Conservation (phyloP, 2,113 vertebrate genomes). For the Carassius auratus region DNA sequence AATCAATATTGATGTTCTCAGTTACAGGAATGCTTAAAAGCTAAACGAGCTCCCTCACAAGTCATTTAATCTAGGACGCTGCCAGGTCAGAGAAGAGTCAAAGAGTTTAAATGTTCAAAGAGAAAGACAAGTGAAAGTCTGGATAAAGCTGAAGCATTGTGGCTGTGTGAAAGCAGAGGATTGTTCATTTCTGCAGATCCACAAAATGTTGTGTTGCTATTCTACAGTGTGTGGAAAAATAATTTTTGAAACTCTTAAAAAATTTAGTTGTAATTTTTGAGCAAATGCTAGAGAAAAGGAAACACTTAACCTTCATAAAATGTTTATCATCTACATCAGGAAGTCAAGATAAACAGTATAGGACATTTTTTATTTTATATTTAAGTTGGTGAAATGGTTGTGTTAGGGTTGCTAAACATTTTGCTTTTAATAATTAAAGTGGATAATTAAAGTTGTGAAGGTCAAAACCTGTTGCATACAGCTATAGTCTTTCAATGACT, state of each 20-base stretch:
- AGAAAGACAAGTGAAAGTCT: background rate
- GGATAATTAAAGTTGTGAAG: background rate
- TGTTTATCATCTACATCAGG: background rate
- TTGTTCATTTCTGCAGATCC: background rate
- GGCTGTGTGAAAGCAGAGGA: background rate
- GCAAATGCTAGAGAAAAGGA: background rate
- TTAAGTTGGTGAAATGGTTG: background rate
- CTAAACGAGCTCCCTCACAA: constrained; percentile 43
- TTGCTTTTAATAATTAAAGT: background rate
- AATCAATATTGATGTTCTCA: constrained; percentile 67
- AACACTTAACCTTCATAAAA: background rate
- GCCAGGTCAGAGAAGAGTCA: constrained; percentile 29
- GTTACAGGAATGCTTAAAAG: constrained; percentile 49
- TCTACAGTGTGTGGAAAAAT: background rate
- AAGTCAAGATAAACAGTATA: background rate
- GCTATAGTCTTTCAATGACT: background rate
- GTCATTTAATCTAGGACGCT: constrained; percentile 42
- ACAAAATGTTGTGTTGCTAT: too few relatives aligned
- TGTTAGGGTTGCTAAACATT: background rate
- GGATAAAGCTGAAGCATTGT: too few relatives aligned
- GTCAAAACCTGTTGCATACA: background rate
- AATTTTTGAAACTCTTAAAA: too few relatives aligned
- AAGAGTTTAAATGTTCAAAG: background rate
- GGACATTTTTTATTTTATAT: background rate
- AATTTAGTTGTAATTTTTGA: too few relatives aligned